These are phyloP conservation scores for Drosophila ananassae DNA, from an alignment of 1,140 invertebrate genomes.

Conservation along the genomic window DNA sequence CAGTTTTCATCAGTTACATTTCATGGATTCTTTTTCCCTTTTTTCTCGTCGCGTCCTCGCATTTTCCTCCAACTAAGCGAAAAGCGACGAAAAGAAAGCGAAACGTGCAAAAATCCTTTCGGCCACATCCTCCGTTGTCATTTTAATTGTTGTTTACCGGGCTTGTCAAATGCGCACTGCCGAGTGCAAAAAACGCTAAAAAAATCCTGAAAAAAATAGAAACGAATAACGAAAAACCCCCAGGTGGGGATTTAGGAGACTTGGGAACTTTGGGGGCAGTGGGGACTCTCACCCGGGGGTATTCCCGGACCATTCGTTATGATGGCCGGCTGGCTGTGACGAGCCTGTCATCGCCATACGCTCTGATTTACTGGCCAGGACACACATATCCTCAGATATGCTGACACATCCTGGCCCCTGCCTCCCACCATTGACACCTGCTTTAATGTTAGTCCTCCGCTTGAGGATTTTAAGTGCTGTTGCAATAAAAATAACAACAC, in stretches of 20 bases:
- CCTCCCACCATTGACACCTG: conserved; percentile 7
- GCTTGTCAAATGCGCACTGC: conserved; percentile 76
- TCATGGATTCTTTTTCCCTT: conserved; percentile 6
- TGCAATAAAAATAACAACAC: conserved; percentile 14
- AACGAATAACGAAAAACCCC: neutral
- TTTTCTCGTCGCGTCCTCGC: neutral
- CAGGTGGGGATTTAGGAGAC: conserved; percentile 3
- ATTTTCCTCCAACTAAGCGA: conserved; percentile 22
- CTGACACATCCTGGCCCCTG: conserved; percentile 5
- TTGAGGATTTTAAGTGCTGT: conserved; percentile 42
- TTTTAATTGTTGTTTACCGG: conserved; percentile 83
- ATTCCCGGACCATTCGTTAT: conserved; percentile 62
- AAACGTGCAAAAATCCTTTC: conserved; percentile 58
- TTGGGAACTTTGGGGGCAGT: neutral
- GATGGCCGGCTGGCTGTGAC: conserved; percentile 73
- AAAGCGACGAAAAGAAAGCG: conserved; percentile 42
- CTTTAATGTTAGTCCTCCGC: conserved; percentile 28
- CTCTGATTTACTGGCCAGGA: conserved; percentile 72
- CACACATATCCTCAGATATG: conserved; percentile 23
- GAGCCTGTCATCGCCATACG: conserved; percentile 76
- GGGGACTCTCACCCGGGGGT: conserved; percentile 11
- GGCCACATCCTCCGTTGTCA: conserved; percentile 63
- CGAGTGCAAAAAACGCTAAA: conserved; percentile 15
- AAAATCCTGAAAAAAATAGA: neutral
- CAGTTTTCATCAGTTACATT: conserved; percentile 74